phyloP scores from a whole-genome alignment of 2,797 vertebrate species.

The Anguilla obscura region DNA sequence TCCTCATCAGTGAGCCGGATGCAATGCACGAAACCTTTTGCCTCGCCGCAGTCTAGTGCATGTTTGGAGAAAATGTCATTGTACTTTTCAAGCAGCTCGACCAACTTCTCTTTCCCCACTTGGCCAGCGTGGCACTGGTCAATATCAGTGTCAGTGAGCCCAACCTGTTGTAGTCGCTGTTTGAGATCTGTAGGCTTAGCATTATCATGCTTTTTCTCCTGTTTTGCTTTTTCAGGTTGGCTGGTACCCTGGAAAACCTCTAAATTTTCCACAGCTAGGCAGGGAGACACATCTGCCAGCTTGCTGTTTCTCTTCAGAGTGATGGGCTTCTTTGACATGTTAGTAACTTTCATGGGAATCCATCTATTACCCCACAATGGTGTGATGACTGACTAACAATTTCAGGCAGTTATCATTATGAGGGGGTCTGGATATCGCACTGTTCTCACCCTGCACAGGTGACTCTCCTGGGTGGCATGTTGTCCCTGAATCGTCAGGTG shows the following conservation, averaged over 20 bases:
- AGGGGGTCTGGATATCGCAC: no score
- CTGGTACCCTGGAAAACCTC: neutral
- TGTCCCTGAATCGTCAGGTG: no score
- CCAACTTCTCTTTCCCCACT: no score
- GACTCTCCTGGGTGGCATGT: no score
- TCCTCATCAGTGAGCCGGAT: constrained; percentile 34
- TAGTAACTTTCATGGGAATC: constrained; percentile 36
- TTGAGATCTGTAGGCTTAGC: no score
- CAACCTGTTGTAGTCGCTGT: constrained; percentile 26
- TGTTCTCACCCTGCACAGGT: no score
- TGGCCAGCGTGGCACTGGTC: constrained; percentile 29
- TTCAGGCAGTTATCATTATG: no score
- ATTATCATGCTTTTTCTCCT: constrained; percentile 16
- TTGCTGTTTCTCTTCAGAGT: constrained; percentile 26
- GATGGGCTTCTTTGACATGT: neutral
- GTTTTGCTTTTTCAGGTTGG: neutral
- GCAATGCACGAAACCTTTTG: constrained; percentile 28
- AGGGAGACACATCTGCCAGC: constrained; percentile 21
- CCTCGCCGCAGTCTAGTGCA: constrained; percentile 33
- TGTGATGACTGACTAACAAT: no score
- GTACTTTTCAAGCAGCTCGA: constrained; percentile 10
- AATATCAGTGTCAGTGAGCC: constrained; percentile 11
- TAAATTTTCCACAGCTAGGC: no score
- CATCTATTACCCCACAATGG: constrained; percentile 35
- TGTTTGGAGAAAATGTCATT: constrained; percentile 34